Percentiles rank a stretch among this genome's conserved stretches.
phyloP scores from a whole-genome alignment of 1,140 invertebrate genomes.

The Drosophila gunungcola region DNA sequence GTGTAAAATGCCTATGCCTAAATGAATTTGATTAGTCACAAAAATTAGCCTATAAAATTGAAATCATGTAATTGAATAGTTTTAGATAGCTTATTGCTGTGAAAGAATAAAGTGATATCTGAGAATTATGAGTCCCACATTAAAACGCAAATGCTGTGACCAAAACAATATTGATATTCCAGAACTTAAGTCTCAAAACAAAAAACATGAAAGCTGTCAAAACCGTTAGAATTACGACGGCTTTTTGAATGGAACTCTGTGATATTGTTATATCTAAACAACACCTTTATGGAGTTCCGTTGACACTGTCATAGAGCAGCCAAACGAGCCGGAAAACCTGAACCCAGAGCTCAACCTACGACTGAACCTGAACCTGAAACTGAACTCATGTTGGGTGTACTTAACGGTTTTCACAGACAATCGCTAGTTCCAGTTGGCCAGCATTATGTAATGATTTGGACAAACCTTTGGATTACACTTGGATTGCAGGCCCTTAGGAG shows the following conservation, averaged over 20 bases:
- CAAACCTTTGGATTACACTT: conserved; percentile 29
- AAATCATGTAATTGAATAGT: conserved; percentile 27
- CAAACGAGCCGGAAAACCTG: conserved; percentile 20
- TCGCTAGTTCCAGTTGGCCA: conserved; percentile 39
- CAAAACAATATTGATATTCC: conserved; percentile 48
- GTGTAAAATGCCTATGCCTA: not conserved
- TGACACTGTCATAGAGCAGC: conserved; percentile 28
- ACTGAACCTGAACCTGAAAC: conserved; percentile 40
- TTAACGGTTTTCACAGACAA: conserved; percentile 74
- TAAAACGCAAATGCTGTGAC: conserved; percentile 60
- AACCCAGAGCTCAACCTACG: conserved; percentile 43
- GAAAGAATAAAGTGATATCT: conserved; percentile 7
- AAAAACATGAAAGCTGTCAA: conserved; percentile 27
- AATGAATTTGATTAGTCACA: conserved; percentile 2
- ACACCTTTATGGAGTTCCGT: conserved; percentile 34
- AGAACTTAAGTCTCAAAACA: not conserved
- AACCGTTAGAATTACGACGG: conserved; percentile 52
- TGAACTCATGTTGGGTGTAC: conserved; percentile 36
- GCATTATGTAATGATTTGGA: conserved; percentile 65
- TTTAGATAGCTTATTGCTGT: conserved; percentile 39
- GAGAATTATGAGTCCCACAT: not conserved
- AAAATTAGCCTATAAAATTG: conserved; percentile 8
- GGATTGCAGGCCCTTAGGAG: not conserved
- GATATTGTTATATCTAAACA: conserved; percentile 23
- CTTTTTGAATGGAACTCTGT: conserved; percentile 24